These are phyloP conservation scores for Tenthredo amoena DNA, from an alignment of 2,888 invertebrate genomes.

Conservation along the genomic window DNA sequence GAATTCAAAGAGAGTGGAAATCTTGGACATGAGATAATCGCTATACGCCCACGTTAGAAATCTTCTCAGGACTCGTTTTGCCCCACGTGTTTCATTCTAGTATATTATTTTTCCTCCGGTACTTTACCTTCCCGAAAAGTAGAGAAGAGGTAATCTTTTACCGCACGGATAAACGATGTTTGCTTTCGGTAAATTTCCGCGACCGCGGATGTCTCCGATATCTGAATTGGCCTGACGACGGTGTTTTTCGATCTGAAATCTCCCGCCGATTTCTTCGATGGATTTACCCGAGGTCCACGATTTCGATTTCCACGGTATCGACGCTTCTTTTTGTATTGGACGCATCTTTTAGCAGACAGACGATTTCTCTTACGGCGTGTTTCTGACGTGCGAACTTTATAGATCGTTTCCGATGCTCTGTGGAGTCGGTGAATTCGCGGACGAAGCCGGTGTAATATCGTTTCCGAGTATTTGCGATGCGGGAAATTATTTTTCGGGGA, in stretches of 20 bases:
- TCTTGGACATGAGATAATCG: not conserved
- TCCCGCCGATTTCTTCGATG: not conserved
- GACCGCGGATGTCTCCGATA: not conserved
- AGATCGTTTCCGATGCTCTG: not conserved
- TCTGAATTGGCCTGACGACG: not conserved
- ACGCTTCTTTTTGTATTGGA: conserved; percentile 1
- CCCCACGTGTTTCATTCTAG: not conserved
- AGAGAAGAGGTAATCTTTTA: conserved; percentile 14
- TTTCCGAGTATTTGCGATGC: not conserved
- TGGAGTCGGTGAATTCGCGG: not conserved
- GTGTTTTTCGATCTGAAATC: not conserved
- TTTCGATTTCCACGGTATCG: not conserved
- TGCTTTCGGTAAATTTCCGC: not conserved
- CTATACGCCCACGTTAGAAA: not conserved
- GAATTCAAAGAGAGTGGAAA: not conserved
- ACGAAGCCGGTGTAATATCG: conserved; percentile 24
- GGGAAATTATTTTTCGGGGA: not conserved
- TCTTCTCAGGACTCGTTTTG: not conserved
- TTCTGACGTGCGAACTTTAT: not conserved
- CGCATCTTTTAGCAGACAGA: not conserved
- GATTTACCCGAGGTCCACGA: not conserved
- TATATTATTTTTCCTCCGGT: not conserved
- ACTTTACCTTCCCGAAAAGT: conserved; percentile 9
- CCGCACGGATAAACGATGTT: not conserved
- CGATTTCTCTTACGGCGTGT: not conserved